phyloP scores from a whole-genome alignment of 2,797 vertebrate genomes.

The Cossypha caffra region DNA sequence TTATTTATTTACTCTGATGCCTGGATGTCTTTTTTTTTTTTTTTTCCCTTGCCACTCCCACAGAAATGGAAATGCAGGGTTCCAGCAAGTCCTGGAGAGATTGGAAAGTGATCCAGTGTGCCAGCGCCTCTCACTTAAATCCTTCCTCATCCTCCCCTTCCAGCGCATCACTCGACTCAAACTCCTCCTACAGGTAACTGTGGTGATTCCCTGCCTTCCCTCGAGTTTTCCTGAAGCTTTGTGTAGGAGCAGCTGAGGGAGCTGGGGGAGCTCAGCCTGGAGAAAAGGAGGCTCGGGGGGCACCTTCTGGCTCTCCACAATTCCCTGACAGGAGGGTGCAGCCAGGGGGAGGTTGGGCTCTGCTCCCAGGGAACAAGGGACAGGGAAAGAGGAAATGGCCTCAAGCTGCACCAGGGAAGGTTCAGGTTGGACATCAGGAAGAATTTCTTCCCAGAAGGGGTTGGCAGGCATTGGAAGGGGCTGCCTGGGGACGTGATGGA shows the following conservation, averaged over 20 bases:
- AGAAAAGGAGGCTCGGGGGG: not conserved
- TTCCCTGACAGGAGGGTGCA: not conserved
- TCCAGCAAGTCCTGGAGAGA: slow-evolving; percentile 87
- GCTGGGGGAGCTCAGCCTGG: not conserved
- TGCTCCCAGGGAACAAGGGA: not conserved
- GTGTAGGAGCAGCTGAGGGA: not conserved
- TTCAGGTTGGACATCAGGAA: not conserved
- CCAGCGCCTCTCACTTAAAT: slow-evolving; percentile 93
- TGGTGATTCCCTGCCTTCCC: not conserved
- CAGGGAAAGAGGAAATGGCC: accelerated
- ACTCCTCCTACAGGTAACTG: slow-evolving; percentile 90
- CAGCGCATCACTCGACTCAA: slow-evolving; percentile 96
- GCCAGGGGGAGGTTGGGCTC: accelerated
- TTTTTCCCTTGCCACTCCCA: not conserved
- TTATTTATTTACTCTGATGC: not conserved
- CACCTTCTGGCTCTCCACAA: not conserved
- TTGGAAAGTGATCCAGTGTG: slow-evolving; percentile 90
- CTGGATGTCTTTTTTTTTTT: not conserved
- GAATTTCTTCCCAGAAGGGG: not conserved
- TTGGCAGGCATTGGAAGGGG: not conserved
- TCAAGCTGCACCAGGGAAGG: not conserved
- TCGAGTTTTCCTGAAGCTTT: not conserved
- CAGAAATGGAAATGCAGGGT: slow-evolving; percentile 87
- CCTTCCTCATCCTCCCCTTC: slow-evolving; percentile 97
- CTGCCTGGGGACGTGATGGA: not conserved